Percentiles rank a stretch among this genome's conserved stretches.
These are phyloP conservation scores for Haemorhous mexicanus DNA, from an alignment of 2,113 vertebrate species.

Conservation along the genomic window DNA sequence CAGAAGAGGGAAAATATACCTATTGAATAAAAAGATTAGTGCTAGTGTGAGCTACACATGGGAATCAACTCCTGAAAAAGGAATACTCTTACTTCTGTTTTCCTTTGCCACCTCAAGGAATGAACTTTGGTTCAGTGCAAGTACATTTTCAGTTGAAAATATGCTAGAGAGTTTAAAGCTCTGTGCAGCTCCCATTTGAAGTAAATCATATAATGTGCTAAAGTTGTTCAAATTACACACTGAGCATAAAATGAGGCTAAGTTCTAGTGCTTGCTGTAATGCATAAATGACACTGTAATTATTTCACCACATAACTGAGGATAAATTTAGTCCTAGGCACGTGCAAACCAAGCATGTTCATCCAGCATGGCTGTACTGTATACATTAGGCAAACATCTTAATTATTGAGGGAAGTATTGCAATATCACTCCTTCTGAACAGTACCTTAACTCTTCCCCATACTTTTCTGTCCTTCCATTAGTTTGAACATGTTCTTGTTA, in stretches of 20 bases:
- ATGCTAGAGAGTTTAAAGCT: background rate
- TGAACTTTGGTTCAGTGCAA: background rate
- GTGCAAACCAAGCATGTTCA: background rate
- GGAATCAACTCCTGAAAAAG: background rate
- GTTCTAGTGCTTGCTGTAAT: background rate
- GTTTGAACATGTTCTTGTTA: background rate
- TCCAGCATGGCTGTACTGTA: background rate
- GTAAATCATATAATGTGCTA: background rate
- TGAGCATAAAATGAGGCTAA: conserved; percentile 5
- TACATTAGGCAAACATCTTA: background rate
- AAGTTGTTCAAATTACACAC: conserved; percentile 4
- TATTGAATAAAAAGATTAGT: conserved; percentile 16
- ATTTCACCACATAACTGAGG: background rate
- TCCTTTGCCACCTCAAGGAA: background rate
- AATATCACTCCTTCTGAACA: background rate
- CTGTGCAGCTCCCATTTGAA: background rate
- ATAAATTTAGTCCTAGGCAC: background rate
- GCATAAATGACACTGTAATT: background rate
- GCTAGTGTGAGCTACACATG: background rate
- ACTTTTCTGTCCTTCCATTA: background rate
- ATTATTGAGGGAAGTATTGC: background rate
- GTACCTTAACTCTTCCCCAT: background rate
- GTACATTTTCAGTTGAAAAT: background rate
- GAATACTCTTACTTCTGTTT: background rate
- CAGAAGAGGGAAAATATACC: conserved; percentile 1